These are phyloP conservation scores for Apamea sordens DNA, from an alignment of 2,888 invertebrate species.

Conservation along the genomic window DNA sequence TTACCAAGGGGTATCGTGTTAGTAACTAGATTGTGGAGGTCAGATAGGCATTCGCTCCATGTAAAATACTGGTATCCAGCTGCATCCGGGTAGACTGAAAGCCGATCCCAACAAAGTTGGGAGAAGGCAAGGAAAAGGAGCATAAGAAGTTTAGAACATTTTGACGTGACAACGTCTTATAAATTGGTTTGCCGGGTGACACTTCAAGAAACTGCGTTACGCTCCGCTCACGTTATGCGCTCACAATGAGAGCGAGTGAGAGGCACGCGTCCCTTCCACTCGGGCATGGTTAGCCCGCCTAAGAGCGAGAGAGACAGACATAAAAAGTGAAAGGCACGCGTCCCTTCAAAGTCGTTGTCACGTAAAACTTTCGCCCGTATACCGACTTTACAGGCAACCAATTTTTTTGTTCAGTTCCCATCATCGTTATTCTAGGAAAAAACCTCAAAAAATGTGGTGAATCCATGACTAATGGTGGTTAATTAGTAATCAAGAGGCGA, in stretches of 20 bases:
- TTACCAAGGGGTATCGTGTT: background rate
- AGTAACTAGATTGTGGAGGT: background rate
- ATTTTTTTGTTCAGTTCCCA: conserved; percentile 23
- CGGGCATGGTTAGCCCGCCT: no score
- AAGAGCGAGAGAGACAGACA: no score
- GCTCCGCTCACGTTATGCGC: no score
- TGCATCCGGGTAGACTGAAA: background rate
- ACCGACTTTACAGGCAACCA: no score
- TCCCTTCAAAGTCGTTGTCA: no score
- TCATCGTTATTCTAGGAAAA: conserved; percentile 30
- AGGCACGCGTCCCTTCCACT: no score
- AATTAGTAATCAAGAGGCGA: conserved; percentile 75
- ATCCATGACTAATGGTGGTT: conserved; percentile 77
- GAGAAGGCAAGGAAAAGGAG: background rate
- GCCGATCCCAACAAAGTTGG: background rate
- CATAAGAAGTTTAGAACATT: background rate
- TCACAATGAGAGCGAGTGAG: no score
- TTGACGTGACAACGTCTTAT: no score
- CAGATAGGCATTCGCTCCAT: background rate
- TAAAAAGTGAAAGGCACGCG: no score
- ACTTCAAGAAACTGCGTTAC: no score
- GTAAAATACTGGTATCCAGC: background rate
- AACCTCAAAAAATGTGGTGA: conserved; percentile 66
- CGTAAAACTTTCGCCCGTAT: no score
- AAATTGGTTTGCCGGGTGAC: no score